A percentile compares a stretch with the other conserved stretches of the same genome.
phyloP scores from a whole-genome alignment of 2,113 vertebrate genomes.

The Mirounga angustirostris region DNA sequence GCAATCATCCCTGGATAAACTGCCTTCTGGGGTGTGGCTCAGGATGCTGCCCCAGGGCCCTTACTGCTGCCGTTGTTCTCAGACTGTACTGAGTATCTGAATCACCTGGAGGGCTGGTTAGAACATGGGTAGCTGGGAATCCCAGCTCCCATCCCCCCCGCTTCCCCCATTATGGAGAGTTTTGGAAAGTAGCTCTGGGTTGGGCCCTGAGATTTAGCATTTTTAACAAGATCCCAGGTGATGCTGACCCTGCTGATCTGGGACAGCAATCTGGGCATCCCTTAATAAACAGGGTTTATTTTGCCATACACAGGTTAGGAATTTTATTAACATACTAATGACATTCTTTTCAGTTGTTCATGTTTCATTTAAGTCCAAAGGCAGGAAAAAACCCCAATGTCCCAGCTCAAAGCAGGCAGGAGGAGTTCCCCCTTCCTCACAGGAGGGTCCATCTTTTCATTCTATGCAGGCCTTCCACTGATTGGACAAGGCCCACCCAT shows the following conservation, averaged over 20 bases:
- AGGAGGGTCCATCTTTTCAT: background rate
- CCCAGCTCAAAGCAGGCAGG: background rate
- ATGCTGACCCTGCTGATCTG: background rate
- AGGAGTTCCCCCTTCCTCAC: background rate
- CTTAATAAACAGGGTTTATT: background rate
- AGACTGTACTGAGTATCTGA: background rate
- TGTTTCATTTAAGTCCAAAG: background rate
- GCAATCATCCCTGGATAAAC: background rate
- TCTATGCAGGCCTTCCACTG: background rate
- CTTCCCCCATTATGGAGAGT: background rate
- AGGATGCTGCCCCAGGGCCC: background rate
- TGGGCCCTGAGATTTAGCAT: background rate
- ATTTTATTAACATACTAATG: background rate
- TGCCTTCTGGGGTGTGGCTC: background rate
- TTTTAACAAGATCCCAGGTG: background rate
- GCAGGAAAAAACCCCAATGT: background rate
- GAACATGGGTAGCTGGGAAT: background rate
- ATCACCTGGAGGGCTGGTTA: background rate
- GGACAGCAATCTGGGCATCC: background rate
- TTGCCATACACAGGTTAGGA: background rate
- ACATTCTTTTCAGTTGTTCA: background rate
- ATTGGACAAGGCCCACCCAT: background rate
- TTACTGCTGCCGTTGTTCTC: background rate
- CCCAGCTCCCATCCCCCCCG: no score
- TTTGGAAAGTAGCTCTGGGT: background rate